These are phyloP conservation scores for Crotalus horridus DNA, from an alignment of 2,113 vertebrate genomes.

Conservation along the genomic window DNA sequence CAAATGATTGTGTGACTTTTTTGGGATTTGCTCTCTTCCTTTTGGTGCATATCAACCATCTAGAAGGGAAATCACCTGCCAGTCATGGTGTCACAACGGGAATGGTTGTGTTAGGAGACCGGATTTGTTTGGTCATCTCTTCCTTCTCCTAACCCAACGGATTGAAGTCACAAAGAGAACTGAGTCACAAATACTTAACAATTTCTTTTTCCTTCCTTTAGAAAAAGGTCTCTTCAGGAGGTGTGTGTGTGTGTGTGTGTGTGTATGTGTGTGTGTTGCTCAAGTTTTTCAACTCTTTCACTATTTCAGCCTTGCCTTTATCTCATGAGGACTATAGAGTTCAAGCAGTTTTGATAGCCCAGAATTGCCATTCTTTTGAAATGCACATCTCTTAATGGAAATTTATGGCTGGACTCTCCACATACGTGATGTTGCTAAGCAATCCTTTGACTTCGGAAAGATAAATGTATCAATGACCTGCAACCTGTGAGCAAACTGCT, in stretches of 20 bases:
- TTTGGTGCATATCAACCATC: neutral
- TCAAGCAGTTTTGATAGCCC: neutral
- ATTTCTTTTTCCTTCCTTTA: neutral
- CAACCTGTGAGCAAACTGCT: neutral
- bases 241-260: neutral
- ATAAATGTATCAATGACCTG: neutral
- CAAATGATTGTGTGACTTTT: neutral
- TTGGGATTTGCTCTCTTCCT: neutral
- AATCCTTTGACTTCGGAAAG: neutral
- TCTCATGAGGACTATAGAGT: neutral
- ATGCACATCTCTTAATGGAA: neutral
- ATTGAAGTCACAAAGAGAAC: neutral
- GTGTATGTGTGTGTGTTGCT: neutral
- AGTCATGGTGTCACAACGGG: neutral
- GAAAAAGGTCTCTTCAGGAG: neutral
- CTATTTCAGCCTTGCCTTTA: neutral
- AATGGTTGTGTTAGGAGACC: neutral
- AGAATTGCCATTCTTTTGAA: neutral
- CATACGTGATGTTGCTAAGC: neutral
- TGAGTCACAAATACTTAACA: neutral
- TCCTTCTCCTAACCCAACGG: neutral
- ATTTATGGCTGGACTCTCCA: neutral
- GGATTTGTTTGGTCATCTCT: neutral
- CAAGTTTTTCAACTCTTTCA: neutral
- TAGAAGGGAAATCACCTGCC: neutral